phyloP scores from a whole-genome alignment of 2,797 vertebrate genomes.

The Poeciliopsis turneri region DNA sequence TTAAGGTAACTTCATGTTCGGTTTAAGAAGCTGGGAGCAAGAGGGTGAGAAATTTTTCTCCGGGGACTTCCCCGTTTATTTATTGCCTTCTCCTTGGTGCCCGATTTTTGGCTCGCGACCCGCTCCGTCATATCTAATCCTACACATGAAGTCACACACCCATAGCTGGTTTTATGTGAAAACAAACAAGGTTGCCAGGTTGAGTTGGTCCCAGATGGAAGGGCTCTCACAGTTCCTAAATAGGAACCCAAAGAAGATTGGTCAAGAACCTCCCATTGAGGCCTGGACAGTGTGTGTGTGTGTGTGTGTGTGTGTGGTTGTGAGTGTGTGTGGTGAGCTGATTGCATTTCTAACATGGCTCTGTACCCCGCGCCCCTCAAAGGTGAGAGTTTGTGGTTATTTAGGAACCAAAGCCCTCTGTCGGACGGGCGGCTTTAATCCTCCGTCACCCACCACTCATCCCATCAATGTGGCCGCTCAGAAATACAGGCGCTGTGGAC shows the following conservation, averaged over 20 bases:
- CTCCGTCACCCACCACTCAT: slow-evolving; percentile 76
- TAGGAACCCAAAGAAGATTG: slow-evolving; percentile 62
- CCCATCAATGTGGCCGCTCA: slow-evolving; percentile 78
- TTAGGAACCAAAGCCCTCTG: slow-evolving; percentile 78
- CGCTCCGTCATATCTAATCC: slow-evolving; percentile 49
- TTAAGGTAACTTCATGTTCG: background rate
- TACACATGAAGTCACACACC: slow-evolving; percentile 65
- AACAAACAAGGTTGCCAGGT: slow-evolving; percentile 40
- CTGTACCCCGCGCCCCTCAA: slow-evolving; percentile 67
- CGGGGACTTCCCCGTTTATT: slow-evolving; percentile 56
- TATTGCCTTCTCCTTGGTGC: slow-evolving; percentile 50
- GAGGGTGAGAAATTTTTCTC: slow-evolving; percentile 50
- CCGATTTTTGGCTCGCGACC: slow-evolving; percentile 44
- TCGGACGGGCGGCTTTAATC: slow-evolving; percentile 74
- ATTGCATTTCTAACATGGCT: slow-evolving; percentile 69
- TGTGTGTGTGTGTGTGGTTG: background rate
- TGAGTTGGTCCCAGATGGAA: slow-evolving; percentile 62
- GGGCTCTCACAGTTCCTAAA: slow-evolving; percentile 64
- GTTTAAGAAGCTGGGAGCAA: background rate
- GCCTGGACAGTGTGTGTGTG: slow-evolving; percentile 22
- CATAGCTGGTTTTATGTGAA: slow-evolving; percentile 62
- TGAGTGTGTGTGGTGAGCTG: slow-evolving; percentile 17
- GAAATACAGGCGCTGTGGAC: slow-evolving; percentile 77
- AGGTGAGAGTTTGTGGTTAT: slow-evolving; percentile 79
- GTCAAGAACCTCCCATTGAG: slow-evolving; percentile 70